phyloP scores from a whole-genome alignment of 2,888 invertebrate species.

The Lapara coniferarum region DNA sequence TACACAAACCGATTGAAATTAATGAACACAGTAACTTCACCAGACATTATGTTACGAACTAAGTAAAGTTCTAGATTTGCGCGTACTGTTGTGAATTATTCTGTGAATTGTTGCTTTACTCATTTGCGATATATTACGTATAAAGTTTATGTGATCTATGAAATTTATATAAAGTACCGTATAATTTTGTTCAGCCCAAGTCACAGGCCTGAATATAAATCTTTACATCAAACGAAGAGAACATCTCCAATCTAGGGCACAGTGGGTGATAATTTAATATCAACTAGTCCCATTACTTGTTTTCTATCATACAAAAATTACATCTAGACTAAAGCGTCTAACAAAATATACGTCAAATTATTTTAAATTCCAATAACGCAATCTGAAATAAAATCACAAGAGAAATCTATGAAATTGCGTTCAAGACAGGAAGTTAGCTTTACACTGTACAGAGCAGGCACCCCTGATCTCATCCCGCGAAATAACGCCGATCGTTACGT shows the following conservation, averaged over 20 bases:
- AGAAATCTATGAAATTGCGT: not conserved
- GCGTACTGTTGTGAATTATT: not conserved
- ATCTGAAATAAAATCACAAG: not conserved
- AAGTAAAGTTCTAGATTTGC: slow-evolving; percentile 14
- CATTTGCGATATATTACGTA: too few relatives aligned
- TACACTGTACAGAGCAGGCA: slow-evolving; percentile 1
- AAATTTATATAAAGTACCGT: too few relatives aligned
- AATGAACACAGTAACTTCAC: slow-evolving; percentile 13
- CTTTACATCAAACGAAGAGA: too few relatives aligned
- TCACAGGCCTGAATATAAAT: too few relatives aligned
- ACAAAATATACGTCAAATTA: not conserved
- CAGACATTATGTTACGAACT: slow-evolving; percentile 12
- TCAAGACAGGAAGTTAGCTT: not conserved
- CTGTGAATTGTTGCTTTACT: slow-evolving; percentile 30
- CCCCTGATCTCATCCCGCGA: slow-evolving; percentile 45
- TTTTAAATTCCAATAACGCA: not conserved
- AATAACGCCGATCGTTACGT: slow-evolving; percentile 74
- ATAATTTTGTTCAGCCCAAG: too few relatives aligned
- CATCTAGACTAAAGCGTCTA: too few relatives aligned
- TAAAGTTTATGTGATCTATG: too few relatives aligned
- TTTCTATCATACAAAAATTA: too few relatives aligned
- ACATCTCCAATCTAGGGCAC: too few relatives aligned
- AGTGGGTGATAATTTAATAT: too few relatives aligned
- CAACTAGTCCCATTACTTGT: too few relatives aligned
- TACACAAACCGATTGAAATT: slow-evolving; percentile 11